phyloP scores from a whole-genome alignment of 1,140 invertebrate genomes.

The Drosophila carrolli region DNA sequence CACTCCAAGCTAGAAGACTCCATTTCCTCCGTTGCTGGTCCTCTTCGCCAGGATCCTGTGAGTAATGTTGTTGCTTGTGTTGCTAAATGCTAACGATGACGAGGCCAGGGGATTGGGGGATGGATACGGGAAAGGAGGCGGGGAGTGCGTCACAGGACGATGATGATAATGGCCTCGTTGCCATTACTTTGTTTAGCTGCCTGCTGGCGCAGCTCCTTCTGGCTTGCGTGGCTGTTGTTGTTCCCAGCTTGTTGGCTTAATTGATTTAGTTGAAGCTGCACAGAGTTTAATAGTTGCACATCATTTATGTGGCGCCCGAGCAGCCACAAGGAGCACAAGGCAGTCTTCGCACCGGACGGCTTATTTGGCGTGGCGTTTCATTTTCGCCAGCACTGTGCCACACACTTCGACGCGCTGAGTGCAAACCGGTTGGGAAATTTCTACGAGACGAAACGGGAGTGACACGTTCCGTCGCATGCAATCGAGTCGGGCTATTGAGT shows the following conservation, averaged over 20 bases:
- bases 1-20: conserved; percentile 2
- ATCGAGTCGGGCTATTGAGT: conserved; percentile 53
- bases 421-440: conserved; percentile 56
- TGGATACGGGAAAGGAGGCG: background rate
- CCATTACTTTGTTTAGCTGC: conserved; percentile 52
- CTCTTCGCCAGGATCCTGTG: conserved; percentile 34
- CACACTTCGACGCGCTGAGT: conserved; percentile 40
- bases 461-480: conserved; percentile 40
- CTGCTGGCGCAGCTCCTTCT: conserved; percentile 30
- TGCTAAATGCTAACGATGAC: conserved; percentile 66
- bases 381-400: conserved; percentile 63
- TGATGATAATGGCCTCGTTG: conserved; percentile 76
- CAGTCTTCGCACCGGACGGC: background rate
- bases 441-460: conserved; percentile 6
- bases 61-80: conserved; percentile 71
- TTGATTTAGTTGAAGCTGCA: conserved; percentile 75
- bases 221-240: conserved; percentile 27
- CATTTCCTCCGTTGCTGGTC: conserved; percentile 10
- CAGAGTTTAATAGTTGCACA: conserved; percentile 70
- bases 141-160: conserved; percentile 47
- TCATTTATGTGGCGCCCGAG: conserved; percentile 58
- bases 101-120: background rate
- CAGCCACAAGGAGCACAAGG: conserved; percentile 5
- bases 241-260: conserved; percentile 66
- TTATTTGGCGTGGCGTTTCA: conserved; percentile 44